Evolutionary conservation across 2,888 invertebrate genomes (phyloP).

Genomic region (Gordius sp.): DNA sequence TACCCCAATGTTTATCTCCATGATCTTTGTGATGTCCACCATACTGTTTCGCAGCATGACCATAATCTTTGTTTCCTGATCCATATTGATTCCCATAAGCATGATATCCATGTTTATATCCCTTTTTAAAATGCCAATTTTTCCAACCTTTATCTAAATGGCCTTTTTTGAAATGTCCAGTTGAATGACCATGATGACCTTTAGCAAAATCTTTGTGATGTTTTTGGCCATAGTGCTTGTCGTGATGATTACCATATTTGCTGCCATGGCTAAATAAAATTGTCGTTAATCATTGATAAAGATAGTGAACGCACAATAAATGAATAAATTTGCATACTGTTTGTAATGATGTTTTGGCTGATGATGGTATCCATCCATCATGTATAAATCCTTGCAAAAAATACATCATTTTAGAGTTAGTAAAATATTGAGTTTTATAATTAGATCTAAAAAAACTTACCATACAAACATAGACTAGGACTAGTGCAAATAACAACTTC

Average conservation of each 20-base stretch:
- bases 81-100: conserved; percentile 7
- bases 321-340: too few species aligned
- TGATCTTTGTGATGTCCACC: conserved; percentile 14
- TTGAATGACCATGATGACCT: background rate
- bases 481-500: too few species aligned
- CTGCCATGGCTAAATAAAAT: conserved; percentile 9
- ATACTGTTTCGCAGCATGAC: background rate
- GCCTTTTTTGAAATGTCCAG: background rate
- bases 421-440: too few species aligned
- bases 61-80: background rate
- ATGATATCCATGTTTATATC: conserved; percentile 10
- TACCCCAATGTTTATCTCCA: conserved; percentile 11
- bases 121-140: conserved; percentile 10
- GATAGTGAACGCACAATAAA: too few species aligned
- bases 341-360: too few species aligned
- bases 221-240: background rate
- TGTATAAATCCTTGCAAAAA: too few species aligned
- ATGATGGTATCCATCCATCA: too few species aligned
- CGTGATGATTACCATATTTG: background rate
- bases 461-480: too few species aligned
- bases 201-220: background rate
- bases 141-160: background rate
- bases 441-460: too few species aligned
- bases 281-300: too few species aligned
- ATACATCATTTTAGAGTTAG: too few species aligned